Evolutionary conservation across 2,113 vertebrate genomes (phyloP), one percentile per base, ranked within the genome.

Genomic region (Proteles cristata): DNA sequence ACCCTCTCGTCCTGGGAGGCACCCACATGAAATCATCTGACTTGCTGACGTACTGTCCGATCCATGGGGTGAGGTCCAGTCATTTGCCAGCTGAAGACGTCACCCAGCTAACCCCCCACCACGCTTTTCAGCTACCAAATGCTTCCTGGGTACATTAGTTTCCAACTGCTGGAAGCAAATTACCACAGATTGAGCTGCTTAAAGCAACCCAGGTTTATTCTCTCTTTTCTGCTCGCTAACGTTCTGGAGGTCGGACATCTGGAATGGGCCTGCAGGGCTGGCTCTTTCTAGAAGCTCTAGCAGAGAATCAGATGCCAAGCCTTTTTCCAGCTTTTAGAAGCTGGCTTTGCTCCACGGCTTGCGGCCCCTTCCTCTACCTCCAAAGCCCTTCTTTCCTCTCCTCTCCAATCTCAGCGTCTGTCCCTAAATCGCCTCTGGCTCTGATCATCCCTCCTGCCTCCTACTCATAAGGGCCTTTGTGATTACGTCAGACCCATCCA

Each of bases 11-110:
- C 97, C 84, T 68, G 53, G 14, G 71, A 85, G 39, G 94, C 91
- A 69, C 35, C 76, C 88, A 45, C 43, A 88, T 79, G 89, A 97
- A 96, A 94, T 76, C 65, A 95, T 31, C 88, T 9, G 77, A 89
- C 96, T 82, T 87, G 92, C 69, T 86, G 33, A 82, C 11, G 11
- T 8, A 15, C 74, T 21, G 26, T 69, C 63, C 15, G 4, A 71
- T 61, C 79, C n/a, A 25, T 50, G 8, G 79, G 69, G 25, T 19
- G 45, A 53, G 17, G 21, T 61, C 58, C 21, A 2, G 58, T 25
- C 21, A 0, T 3, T 25, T 21, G 23, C 21, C 7, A 25, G 63
- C 63, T 23, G 21, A 61, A 61, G 58, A 23, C 58, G 21, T 5
- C 11, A 65, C 26, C 26, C 26, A 11, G 4, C 77, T 63, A 2